Evolutionary conservation across 1,140 invertebrate species (phyloP).

Genomic region (Ooceraea biroi): DNA sequence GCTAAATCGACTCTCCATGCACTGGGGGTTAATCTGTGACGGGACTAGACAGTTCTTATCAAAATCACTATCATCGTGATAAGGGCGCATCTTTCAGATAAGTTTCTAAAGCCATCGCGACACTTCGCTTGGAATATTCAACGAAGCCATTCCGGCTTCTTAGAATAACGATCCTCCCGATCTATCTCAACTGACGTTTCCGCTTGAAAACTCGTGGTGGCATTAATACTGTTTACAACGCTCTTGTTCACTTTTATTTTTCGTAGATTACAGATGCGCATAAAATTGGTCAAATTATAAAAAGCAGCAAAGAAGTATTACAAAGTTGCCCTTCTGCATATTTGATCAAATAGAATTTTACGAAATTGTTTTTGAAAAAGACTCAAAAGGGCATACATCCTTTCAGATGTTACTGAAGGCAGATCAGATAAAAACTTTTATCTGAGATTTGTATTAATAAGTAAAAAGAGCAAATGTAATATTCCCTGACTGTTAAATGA

Average conservation of each 20-base stretch:
- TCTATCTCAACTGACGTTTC: conserved; percentile 8
- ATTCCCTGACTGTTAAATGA: too few relatives aligned
- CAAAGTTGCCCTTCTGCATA: background rate
- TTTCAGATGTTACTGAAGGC: too few relatives aligned
- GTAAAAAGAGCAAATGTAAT: too few relatives aligned
- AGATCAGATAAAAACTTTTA: too few relatives aligned
- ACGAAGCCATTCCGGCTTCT: conserved; percentile 60
- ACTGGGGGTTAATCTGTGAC: background rate
- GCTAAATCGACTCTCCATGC: conserved; percentile 5
- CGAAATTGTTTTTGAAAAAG: too few relatives aligned
- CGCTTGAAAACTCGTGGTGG: background rate
- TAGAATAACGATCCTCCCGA: conserved; percentile 35
- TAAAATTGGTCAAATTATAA: background rate
- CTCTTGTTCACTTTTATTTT: background rate
- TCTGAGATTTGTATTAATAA: too few relatives aligned
- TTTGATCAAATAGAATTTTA: background rate
- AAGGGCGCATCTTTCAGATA: conserved; percentile 63
- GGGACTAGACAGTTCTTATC: background rate
- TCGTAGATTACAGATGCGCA: background rate
- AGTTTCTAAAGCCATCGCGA: conserved; percentile 51
- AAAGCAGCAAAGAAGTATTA: too few relatives aligned
- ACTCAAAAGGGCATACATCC: too few relatives aligned
- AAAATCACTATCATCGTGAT: conserved; percentile 59
- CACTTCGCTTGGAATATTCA: conserved; percentile 67
- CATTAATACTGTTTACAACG: conserved; percentile 6